Base-by-base conservation (phyloP, 64 coral and sea anemone genomes). In the Montipora capricornis region DNA sequence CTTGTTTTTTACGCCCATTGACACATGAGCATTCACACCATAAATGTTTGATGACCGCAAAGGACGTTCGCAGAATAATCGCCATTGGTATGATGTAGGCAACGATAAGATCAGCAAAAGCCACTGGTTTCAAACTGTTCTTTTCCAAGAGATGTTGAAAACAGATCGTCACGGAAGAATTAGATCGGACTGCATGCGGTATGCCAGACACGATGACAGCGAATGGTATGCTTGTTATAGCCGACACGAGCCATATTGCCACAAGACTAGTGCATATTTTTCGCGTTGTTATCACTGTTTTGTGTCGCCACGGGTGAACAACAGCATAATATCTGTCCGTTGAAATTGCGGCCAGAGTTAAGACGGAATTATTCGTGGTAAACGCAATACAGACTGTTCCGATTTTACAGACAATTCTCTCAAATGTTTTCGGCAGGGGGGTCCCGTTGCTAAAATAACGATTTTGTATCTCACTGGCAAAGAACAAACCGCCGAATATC, bases 31-130 rank as follows among this genome's bases (percentile, higher is more conserved):
- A 69, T 20, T 49, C 45, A 20, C 83, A 78, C 91, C 91, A 93
- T 9, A 93, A 45, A 74, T 73, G 76, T 70, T 71, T 79, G 13
- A 93, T 87, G 1, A 93, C 80, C 8, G 75, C 61, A 50, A 89
- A 46, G 6, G 91, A 79, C 10, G 83, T 93, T n/a, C 47, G 46
- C n/a, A 78, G 46, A 53, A 93, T 93, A 70, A 93, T 73, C 5
- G 45, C 29, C 91, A 93, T 93, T 5, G 82, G 91, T 22, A 88
- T 19, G 9, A 80, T 49, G 10, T 70, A 93, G 14, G 57, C 15
- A 80, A 47, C 19, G 0, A 58, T 87, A 8, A 93, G 91, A 68
- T 93, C 91, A 16, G 80, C 45, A 17, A 79, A 51, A 6, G 84
- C 50, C 5, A 69, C 50, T 3, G 76, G 8, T 47, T 87, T 68